phyloP scores from a whole-genome alignment of 2,888 invertebrate species.

The Brachyopa scutellaris region DNA sequence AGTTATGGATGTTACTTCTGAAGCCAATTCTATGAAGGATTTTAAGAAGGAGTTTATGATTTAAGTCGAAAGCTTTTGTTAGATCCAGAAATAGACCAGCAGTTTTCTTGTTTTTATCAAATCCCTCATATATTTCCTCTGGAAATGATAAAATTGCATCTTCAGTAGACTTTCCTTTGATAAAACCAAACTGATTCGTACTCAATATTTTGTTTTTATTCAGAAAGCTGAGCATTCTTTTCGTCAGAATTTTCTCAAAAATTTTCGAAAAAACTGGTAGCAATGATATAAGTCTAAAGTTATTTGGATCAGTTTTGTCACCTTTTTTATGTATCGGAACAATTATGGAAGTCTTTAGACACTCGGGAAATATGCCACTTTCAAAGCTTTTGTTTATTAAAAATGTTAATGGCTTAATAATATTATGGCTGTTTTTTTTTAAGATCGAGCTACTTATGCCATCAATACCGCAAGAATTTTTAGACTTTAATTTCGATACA shows the following conservation, averaged over 20 bases:
- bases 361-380: not conserved
- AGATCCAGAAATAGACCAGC: not conserved
- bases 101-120: not conserved
- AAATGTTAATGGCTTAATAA: not conserved
- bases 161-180: no score
- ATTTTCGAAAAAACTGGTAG: not conserved
- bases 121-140: not conserved
- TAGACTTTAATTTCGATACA: not conserved
- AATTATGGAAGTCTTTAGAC: not conserved
- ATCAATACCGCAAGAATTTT: not conserved
- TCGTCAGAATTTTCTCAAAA: not conserved
- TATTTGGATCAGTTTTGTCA: not conserved
- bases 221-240: not conserved
- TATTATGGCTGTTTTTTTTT: no score
- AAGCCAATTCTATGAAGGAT: not conserved
- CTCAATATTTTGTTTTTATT: no score
- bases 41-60: not conserved
- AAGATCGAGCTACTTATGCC: no score
- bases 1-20: no score
- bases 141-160: no score
- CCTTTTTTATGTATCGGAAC: slow-evolving; percentile 5
- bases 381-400: slow-evolving; percentile 2
- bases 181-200: no score
- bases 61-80: not conserved
- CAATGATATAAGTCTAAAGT: not conserved